A percentile compares a stretch with the other conserved stretches of the same genome.
Evolutionary conservation across 2,888 invertebrate species (phyloP).

Genomic region (Rhogogaster chlorosoma): DNA sequence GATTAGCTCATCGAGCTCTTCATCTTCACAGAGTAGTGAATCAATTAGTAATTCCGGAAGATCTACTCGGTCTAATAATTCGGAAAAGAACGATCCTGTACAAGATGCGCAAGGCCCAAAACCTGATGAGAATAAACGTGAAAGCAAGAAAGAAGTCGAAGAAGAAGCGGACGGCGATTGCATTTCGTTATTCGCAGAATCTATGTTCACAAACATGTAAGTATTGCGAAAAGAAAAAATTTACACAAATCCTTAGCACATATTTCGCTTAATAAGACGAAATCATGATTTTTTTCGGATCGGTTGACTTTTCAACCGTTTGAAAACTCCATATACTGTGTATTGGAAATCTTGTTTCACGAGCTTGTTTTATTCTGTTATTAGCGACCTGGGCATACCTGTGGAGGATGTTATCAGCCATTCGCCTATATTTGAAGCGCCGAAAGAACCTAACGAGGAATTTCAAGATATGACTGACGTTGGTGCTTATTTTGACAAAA

Average conservation of each 20-base stretch:
- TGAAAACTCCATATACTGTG: no score
- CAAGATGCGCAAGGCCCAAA: neutral
- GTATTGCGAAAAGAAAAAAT: no score
- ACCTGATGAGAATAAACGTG: neutral
- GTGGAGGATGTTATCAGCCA: neutral
- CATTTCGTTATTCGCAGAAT: constrained; percentile 62
- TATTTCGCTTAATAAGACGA: no score
- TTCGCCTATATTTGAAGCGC: neutral
- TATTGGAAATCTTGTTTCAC: neutral
- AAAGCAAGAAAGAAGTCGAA: neutral
- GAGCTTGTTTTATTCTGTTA: neutral
- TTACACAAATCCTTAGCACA: no score
- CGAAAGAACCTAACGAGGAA: neutral
- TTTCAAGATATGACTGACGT: constrained; percentile 25
- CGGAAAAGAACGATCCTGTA: neutral
- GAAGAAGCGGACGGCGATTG: constrained; percentile 52
- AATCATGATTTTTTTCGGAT: no score
- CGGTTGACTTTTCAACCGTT: no score
- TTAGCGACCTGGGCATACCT: neutral
- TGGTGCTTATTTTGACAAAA: constrained; percentile 25
- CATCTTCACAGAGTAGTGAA: neutral
- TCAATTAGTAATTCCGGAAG: neutral
- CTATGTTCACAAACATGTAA: constrained; percentile 54
- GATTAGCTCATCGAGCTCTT: neutral
- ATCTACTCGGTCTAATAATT: neutral